phyloP scores from a whole-genome alignment of 2,113 vertebrate genomes.

The Larimichthys crocea region DNA sequence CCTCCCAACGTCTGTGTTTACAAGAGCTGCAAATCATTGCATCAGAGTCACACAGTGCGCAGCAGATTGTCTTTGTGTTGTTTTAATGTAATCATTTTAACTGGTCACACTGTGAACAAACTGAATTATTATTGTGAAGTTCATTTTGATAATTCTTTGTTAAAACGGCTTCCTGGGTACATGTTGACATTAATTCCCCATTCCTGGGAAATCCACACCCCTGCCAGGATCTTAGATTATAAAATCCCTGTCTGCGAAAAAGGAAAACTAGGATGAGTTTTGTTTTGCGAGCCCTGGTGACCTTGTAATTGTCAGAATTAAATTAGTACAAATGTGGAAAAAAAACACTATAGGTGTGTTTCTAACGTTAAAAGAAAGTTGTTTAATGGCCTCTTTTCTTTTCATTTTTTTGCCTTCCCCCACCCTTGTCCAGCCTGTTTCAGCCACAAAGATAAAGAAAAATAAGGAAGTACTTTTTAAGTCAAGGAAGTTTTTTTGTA shows the following conservation, averaged over 20 bases:
- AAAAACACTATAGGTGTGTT: not conserved
- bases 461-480: slow-evolving; percentile 17
- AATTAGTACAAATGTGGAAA: not conserved
- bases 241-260: too few relatives aligned
- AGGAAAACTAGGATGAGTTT: too few relatives aligned
- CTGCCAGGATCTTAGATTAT: too few relatives aligned
- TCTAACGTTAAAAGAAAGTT: not conserved
- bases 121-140: too few relatives aligned
- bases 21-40: not conserved
- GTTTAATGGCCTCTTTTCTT: not conserved
- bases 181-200: not conserved
- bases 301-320: not conserved
- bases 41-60: not conserved
- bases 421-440: not conserved
- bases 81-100: not conserved
- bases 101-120: not conserved
- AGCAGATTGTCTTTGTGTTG: not conserved
- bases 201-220: too few relatives aligned
- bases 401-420: not conserved
- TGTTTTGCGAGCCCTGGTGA: not conserved
- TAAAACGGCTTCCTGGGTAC: not conserved
- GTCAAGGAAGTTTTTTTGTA: slow-evolving; percentile 16
- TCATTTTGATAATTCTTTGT: not conserved
- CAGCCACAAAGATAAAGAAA: not conserved
- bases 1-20: not conserved